These are phyloP conservation scores for Pteronotus mesoamericanus DNA, from an alignment of 2,797 vertebrate genomes.

Conservation along the genomic window DNA sequence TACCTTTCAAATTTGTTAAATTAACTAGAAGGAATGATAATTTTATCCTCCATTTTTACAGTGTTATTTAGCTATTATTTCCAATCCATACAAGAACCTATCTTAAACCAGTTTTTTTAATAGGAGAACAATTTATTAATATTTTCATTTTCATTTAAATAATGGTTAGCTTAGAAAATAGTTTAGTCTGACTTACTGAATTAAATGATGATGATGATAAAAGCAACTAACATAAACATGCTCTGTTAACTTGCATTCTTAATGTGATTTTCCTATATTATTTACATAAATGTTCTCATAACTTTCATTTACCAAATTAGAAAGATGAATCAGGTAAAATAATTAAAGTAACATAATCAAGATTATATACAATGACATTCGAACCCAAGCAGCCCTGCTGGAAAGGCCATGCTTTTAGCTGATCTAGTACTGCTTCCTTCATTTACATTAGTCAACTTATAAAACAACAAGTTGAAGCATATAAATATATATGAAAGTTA, in stretches of 20 bases:
- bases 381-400: neutral
- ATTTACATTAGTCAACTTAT: neutral
- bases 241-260: neutral
- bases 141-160: neutral
- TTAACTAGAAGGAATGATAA: neutral
- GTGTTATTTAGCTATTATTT: neutral
- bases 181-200: neutral
- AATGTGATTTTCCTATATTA: neutral
- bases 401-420: neutral
- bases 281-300: neutral
- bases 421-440: neutral
- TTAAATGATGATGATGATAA: neutral
- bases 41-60: neutral
- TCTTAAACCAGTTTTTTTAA: neutral
- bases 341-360: neutral
- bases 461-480: neutral
- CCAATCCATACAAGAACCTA: neutral
- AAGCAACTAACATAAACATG: neutral
- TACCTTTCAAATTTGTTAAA: neutral
- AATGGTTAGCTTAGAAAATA: neutral
- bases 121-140: neutral
- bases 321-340: neutral
- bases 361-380: neutral
- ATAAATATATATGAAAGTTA: neutral
- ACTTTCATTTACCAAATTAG: neutral